These are phyloP conservation scores for Cardinalis cardinalis DNA, from an alignment of 2,113 vertebrate genomes.

Conservation along the genomic window DNA sequence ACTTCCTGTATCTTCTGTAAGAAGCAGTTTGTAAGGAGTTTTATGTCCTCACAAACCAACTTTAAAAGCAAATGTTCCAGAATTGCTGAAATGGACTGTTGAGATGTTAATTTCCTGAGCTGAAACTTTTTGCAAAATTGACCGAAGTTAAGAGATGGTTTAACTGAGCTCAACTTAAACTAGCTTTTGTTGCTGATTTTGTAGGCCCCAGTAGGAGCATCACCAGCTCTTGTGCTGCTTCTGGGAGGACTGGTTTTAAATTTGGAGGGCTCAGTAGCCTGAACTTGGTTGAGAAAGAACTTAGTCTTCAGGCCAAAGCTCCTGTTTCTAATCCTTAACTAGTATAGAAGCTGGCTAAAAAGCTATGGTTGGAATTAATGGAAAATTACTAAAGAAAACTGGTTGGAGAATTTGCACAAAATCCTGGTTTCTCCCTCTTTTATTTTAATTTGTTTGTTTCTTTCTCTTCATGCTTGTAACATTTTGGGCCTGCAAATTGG, in stretches of 20 bases:
- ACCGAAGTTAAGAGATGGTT: not conserved
- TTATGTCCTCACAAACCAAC: not conserved
- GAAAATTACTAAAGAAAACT: not conserved
- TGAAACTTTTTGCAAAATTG: not conserved
- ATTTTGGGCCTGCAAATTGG: not conserved
- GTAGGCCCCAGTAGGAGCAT: not conserved
- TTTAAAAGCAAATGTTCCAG: not conserved
- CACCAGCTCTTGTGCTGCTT: not conserved
- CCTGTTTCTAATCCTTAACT: not conserved
- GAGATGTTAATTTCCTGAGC: not conserved
- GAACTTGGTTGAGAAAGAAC: not conserved
- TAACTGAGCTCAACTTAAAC: not conserved
- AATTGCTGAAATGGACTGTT: not conserved
- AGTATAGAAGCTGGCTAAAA: not conserved
- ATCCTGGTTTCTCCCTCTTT: fast-evolving
- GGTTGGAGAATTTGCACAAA: not conserved
- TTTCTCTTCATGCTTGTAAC: not conserved
- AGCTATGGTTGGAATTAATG: not conserved
- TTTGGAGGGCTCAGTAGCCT: not conserved
- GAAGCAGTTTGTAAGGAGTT: not conserved
- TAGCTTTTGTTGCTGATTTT: not conserved
- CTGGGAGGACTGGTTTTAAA: not conserved
- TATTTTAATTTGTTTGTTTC: not conserved
- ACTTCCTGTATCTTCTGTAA: not conserved
- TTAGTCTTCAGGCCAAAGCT: not conserved